Conservation (phyloP, 2,888 invertebrate species). For the Trissolcus japonicus region DNA sequence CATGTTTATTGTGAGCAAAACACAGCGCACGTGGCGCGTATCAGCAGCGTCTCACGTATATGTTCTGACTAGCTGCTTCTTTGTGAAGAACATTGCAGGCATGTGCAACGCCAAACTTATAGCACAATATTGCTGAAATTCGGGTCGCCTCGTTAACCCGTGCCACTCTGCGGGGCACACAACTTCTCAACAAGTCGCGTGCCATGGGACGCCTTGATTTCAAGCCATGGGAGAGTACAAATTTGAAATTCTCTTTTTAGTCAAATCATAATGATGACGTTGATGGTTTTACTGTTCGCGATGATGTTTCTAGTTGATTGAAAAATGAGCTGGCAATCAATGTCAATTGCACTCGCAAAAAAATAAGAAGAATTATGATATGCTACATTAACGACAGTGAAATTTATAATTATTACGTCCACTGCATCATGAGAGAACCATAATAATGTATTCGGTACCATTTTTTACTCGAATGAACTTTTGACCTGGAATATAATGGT, state of each 20-base stretch:
- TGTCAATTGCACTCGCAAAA: too few relatives aligned
- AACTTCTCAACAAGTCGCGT: conserved; percentile 24
- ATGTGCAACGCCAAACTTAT: conserved; percentile 20
- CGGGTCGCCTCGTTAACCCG: conserved; percentile 44
- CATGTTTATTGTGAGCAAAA: conserved; percentile 46
- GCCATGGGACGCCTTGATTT: conserved; percentile 11
- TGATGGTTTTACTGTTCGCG: too few relatives aligned
- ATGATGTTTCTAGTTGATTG: too few relatives aligned
- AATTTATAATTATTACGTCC: conserved; percentile 2
- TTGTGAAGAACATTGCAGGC: conserved; percentile 30
- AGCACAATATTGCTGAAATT: conserved; percentile 31
- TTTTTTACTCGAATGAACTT: conserved; percentile 25
- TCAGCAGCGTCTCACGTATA: conserved; percentile 34
- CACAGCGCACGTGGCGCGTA: conserved; percentile 44
- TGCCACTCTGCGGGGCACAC: conserved; percentile 10
- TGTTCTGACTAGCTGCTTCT: conserved; percentile 34
- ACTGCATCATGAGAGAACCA: conserved; percentile 3
- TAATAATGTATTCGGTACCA: conserved; percentile 16
- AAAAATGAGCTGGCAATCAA: neutral
- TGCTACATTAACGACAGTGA: neutral
- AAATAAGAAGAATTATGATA: too few relatives aligned
- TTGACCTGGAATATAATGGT: conserved; percentile 28
- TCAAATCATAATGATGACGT: too few relatives aligned
- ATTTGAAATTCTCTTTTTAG: too few relatives aligned
- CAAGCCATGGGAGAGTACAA: neutral